Base-by-base conservation (phyloP, 2,797 vertebrate species). In the Sparidentex hasta region DNA sequence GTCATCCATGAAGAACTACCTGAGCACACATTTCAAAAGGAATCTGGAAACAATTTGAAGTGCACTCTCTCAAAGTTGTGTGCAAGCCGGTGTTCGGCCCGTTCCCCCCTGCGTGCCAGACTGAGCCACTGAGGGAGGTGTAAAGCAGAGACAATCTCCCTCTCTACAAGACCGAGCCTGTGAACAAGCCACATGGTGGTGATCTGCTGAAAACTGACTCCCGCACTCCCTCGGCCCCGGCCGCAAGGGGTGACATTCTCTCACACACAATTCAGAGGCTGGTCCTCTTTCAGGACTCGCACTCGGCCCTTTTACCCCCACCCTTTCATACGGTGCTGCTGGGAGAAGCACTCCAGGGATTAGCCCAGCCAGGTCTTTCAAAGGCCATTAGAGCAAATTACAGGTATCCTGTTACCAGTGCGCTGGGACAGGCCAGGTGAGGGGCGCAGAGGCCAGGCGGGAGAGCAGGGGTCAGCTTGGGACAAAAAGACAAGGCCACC, bases 341-440 rank as follows among this genome's bases (percentile, higher is more conserved):
- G 84, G 93, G 94, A 96, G 94, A 94, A 90, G 90, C 78, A 88
- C 95, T 95, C 94, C 92, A 85, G 94, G 95, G 95, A 96, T 96
- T 95, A 95, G 93, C 93, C 92, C 90, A 94, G 94, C 93, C 92
- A 94, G 94, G 93, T 95, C 94, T 94, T 96, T 95, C 95, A 95
- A 95, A 95, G 95, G 95, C 95, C 95, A 96, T 96, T 96, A 95
- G 94, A 95, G 94, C 93, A 94, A 96, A 95, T 96, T 95, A 95
- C 95, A 95, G 95, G 95, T 96, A 95, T 96, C 95, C 88, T 84
- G 87, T 96, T 96, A 95, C 96, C 87, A 90, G 86, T 80, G 89
- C 64, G 92, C 93, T 94, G 93, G 95, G 88, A 95, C 88, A 81
- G 92, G 90, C 92, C 94, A 95, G 95, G 95, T 95, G 93, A 95